A percentile compares a stretch with the other conserved stretches of the same genome.
Conservation (phyloP, 2,797 vertebrate species). For the Amniataba percoides region DNA sequence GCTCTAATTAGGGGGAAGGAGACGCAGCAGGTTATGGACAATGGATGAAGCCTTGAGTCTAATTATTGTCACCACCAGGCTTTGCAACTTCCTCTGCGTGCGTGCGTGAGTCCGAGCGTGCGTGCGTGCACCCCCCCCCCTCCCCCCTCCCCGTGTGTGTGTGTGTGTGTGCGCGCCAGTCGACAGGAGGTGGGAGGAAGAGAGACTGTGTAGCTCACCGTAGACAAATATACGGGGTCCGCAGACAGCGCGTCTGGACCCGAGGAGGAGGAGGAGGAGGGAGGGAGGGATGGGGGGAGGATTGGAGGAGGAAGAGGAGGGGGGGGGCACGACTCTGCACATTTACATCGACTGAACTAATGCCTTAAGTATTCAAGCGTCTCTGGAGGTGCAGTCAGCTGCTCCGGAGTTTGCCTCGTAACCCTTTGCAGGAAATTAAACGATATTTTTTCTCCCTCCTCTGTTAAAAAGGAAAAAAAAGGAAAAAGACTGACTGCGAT, state of each 20-base stretch:
- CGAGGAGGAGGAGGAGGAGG: slow-evolving; percentile 27
- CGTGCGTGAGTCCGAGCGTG: slow-evolving; percentile 42
- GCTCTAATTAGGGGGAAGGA: slow-evolving; percentile 55
- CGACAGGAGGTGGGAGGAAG: slow-evolving; percentile 71
- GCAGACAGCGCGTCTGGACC: slow-evolving; percentile 75
- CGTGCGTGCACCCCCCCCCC: too few relatives aligned
- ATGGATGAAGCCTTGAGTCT: slow-evolving; percentile 70
- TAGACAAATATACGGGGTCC: slow-evolving; percentile 57
- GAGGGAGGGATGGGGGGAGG: too few relatives aligned
- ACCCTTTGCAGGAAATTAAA: slow-evolving; percentile 45
- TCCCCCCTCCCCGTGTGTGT: slow-evolving; percentile 17
- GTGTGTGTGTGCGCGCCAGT: slow-evolving; percentile 53
- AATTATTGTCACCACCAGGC: slow-evolving; percentile 75
- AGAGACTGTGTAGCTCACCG: slow-evolving; percentile 61
- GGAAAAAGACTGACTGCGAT: slow-evolving; percentile 28
- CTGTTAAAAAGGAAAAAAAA: slow-evolving; percentile 4
- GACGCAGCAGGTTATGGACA: slow-evolving; percentile 75
- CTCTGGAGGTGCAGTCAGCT: slow-evolving; percentile 60
- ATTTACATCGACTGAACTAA: slow-evolving; percentile 77
- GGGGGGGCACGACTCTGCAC: slow-evolving; percentile 49
- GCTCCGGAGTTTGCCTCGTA: slow-evolving; percentile 50
- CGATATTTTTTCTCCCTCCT: slow-evolving; percentile 6
- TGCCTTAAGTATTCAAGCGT: slow-evolving; percentile 54
- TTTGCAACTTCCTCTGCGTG: slow-evolving; percentile 69
- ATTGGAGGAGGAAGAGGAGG: background rate